Percentiles rank a stretch among this genome's conserved stretches.
phyloP scores from a whole-genome alignment of 2,888 invertebrate genomes.

The Tetanocera ferruginea region DNA sequence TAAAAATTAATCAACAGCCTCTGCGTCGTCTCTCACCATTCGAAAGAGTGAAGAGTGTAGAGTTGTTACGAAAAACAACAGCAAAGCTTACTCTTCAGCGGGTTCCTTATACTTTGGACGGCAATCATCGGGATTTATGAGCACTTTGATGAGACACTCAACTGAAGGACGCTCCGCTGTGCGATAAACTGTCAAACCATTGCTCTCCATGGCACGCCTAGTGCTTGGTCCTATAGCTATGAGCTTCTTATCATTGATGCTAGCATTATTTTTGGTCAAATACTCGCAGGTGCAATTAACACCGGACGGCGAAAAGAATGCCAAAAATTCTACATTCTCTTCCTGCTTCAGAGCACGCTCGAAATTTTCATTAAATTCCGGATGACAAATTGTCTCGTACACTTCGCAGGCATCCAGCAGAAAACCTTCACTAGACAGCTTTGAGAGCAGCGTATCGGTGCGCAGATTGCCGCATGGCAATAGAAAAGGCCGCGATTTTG shows the following conservation, averaged over 20 bases:
- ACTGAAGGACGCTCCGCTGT: conserved; percentile 73
- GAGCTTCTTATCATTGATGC: conserved; percentile 67
- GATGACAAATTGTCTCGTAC: conserved; percentile 72
- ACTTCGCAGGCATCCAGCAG: conserved; percentile 71
- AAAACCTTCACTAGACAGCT: conserved; percentile 68
- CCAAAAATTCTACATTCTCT: conserved; percentile 71
- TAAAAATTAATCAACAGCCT: background rate
- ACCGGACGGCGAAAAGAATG: conserved; percentile 76
- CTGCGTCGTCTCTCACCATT: background rate
- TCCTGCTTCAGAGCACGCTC: conserved; percentile 64
- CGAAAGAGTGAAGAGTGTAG: background rate
- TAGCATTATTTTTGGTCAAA: conserved; percentile 65
- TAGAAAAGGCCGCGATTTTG: conserved; percentile 70
- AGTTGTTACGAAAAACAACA: background rate
- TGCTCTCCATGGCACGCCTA: conserved; percentile 70
- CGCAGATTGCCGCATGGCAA: conserved; percentile 74
- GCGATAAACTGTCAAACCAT: conserved; percentile 69
- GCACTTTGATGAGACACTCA: conserved; percentile 70
- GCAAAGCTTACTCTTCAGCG: background rate
- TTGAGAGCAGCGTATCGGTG: conserved; percentile 71
- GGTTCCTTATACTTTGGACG: conserved; percentile 19
- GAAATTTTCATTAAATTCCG: conserved; percentile 69
- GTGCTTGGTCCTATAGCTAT: conserved; percentile 75
- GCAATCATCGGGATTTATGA: conserved; percentile 66
- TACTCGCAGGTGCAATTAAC: conserved; percentile 70